Conservation (phyloP, 2,797 vertebrate genomes). For the Neoniphon sammara region DNA sequence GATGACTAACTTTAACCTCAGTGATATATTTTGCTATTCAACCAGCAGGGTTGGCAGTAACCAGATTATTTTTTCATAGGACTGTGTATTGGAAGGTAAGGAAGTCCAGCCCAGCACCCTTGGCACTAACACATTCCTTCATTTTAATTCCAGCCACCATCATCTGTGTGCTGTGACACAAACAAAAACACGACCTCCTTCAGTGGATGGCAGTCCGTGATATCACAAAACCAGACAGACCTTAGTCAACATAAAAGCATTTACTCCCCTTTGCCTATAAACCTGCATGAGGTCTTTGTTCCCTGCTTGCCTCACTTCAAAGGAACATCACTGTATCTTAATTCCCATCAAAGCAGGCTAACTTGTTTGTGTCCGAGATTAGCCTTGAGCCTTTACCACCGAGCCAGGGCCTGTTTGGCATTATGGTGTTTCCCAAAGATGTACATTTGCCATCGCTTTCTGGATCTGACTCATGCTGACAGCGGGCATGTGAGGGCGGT, state of each 20-base stretch:
- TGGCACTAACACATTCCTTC: background rate
- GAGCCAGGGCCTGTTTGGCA: constrained; percentile 15
- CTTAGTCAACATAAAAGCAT: constrained; percentile 11
- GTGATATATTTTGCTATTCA: background rate
- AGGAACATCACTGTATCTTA: constrained; percentile 49
- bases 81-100: constrained; percentile 32
- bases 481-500: constrained; percentile 18
- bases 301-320: constrained; percentile 43
- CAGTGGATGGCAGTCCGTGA: constrained; percentile 1
- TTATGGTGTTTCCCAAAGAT: constrained; percentile 9
- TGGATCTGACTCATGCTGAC: constrained; percentile 47
- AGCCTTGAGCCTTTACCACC: constrained; percentile 32
- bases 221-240: constrained; percentile 5
- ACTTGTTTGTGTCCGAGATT: constrained; percentile 58
- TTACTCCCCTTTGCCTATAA: constrained; percentile 20
- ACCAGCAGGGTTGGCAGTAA: no score
- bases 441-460: constrained; percentile 37
- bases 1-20: background rate
- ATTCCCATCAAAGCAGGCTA: constrained; percentile 63
- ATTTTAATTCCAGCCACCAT: constrained; percentile 4
- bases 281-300: constrained; percentile 31
- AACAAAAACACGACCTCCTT: constrained; percentile 31
- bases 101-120: background rate
- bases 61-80: background rate
- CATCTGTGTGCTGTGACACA: constrained; percentile 10